These are phyloP conservation scores for Tragelaphus strepsiceros DNA, from an alignment of 2,113 vertebrate species.

Conservation along the genomic window DNA sequence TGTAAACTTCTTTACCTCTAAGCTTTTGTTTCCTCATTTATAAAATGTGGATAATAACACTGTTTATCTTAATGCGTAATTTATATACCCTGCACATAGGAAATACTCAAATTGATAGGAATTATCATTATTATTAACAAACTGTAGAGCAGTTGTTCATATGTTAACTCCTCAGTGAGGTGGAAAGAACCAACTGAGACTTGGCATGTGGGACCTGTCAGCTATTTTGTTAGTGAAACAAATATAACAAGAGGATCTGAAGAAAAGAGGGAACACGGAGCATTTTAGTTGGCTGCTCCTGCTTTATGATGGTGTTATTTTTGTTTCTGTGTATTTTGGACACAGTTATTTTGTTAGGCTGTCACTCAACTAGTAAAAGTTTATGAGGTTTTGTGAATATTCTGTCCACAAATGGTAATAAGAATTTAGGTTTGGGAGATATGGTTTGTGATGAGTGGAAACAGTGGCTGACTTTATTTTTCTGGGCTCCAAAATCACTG, in stretches of 20 bases:
- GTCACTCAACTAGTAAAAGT: neutral
- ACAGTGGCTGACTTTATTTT: too few species aligned
- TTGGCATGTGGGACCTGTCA: neutral
- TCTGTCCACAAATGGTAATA: neutral
- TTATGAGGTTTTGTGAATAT: neutral
- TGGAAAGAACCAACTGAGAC: neutral
- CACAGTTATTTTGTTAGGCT: neutral
- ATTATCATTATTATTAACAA: neutral
- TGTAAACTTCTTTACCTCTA: conserved; percentile 7
- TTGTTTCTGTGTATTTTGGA: neutral
- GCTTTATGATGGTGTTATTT: neutral
- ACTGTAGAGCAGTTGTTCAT: neutral
- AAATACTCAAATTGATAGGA: neutral
- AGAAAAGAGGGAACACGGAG: neutral
- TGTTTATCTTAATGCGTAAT: conserved; percentile 12
- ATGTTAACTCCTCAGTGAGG: neutral
- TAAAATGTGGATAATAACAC: neutral
- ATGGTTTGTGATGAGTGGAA: neutral
- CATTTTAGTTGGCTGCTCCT: neutral
- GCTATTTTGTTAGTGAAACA: neutral
- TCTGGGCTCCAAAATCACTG: too few species aligned
- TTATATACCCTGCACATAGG: neutral
- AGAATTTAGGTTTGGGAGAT: neutral
- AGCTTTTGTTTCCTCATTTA: neutral
- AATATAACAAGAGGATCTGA: neutral